Percentiles rank a stretch among this genome's conserved stretches.
Evolutionary conservation across 1,140 invertebrate genomes (phyloP).

Genomic region (Drosophila arawakana): DNA sequence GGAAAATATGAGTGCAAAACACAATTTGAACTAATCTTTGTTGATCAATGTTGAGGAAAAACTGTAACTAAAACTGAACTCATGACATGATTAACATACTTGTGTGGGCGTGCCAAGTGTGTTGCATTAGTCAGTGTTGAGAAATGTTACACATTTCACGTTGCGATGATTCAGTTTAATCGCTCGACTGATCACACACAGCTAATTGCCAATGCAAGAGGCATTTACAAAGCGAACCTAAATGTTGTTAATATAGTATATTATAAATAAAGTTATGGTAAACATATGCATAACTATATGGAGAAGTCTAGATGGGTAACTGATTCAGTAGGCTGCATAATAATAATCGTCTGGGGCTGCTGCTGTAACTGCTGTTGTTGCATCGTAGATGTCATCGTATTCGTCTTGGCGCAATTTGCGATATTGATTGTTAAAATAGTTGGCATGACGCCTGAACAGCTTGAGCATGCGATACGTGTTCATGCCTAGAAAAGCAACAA

Average conservation of each 20-base stretch:
- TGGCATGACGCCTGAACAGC: conserved; percentile 80
- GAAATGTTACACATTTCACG: conserved; percentile 39
- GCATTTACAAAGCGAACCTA: conserved; percentile 13
- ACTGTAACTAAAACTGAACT: conserved; percentile 12
- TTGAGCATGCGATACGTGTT: conserved; percentile 83
- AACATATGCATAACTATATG: conserved; percentile 28
- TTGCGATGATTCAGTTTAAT: conserved; percentile 50
- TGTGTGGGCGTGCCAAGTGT: conserved; percentile 29
- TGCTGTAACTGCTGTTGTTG: conserved; percentile 12
- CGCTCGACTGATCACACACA: conserved; percentile 20
- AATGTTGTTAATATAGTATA: conserved; percentile 44
- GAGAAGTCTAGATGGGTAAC: not conserved
- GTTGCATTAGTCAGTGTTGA: conserved; percentile 42
- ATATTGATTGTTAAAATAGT: conserved; percentile 82
- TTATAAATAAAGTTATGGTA: conserved; percentile 61
- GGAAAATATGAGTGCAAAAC: conserved; percentile 39
- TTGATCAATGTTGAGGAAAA: conserved; percentile 41
- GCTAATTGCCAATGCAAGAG: conserved; percentile 44
- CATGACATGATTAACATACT: conserved; percentile 45
- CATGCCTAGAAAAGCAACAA: conserved; percentile 77
- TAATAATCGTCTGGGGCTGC: conserved; percentile 19
- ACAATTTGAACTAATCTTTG: conserved; percentile 40
- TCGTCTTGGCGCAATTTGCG: conserved; percentile 81
- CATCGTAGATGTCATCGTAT: conserved; percentile 49
- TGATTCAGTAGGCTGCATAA: conserved; percentile 60